phyloP scores from a whole-genome alignment of 1,140 invertebrate genomes.

The Drosophila ficusphila region DNA sequence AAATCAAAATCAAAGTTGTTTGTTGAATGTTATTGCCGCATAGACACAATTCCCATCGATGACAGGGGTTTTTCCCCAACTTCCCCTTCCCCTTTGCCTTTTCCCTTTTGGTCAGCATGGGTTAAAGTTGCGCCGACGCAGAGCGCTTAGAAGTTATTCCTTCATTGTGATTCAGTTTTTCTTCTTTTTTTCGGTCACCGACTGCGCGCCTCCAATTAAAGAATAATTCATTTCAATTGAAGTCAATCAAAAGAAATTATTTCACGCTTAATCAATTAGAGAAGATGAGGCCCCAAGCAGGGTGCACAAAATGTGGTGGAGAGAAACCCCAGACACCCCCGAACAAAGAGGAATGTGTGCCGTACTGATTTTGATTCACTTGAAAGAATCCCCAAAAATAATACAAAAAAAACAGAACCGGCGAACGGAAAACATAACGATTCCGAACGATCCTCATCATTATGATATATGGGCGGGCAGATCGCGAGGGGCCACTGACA shows the following conservation, averaged over 20 bases:
- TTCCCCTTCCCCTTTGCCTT: too few relatives aligned
- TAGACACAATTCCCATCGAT: slow-evolving; percentile 60
- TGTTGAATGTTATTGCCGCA: slow-evolving; percentile 51
- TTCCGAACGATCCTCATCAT: slow-evolving; percentile 51
- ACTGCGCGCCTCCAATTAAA: slow-evolving; percentile 70
- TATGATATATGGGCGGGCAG: slow-evolving; percentile 58
- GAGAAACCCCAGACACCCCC: slow-evolving; percentile 17
- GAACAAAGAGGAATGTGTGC: slow-evolving; percentile 26
- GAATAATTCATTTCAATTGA: slow-evolving; percentile 83
- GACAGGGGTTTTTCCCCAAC: background rate
- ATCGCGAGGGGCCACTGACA: slow-evolving; percentile 15
- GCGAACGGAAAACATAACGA: background rate
- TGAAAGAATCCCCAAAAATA: background rate
- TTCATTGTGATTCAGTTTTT: background rate
- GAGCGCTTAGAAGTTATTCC: slow-evolving; percentile 27
- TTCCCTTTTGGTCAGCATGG: background rate
- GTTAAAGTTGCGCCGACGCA: slow-evolving; percentile 49
- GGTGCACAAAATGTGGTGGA: slow-evolving; percentile 8
- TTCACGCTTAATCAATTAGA: slow-evolving; percentile 81
- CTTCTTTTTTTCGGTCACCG: slow-evolving; percentile 21
- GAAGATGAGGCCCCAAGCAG: slow-evolving; percentile 12
- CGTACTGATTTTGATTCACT: slow-evolving; percentile 50
- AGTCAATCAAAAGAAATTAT: slow-evolving; percentile 82
- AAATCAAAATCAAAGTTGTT: slow-evolving; percentile 54
- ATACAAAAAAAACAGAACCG: background rate